Conservation (phyloP, 2,888 invertebrate genomes). For the Pachycephus smyrnensis region DNA sequence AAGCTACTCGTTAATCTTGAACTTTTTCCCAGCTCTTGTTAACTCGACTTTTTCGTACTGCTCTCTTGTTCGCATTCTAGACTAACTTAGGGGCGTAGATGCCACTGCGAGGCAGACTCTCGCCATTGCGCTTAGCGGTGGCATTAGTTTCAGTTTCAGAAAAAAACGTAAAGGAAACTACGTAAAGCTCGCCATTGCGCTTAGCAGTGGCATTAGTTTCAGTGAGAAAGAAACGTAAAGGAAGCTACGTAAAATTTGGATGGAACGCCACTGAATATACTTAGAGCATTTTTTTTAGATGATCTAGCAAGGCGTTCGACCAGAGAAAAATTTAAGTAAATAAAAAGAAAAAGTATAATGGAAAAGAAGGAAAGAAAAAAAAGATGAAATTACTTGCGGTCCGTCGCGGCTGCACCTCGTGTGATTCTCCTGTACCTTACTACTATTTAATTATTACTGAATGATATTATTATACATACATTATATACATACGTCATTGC, state of each 20-base stretch:
- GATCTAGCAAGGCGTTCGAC: conserved; percentile 5
- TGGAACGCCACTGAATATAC: not conserved
- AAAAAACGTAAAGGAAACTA: not conserved
- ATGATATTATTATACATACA: conserved; percentile 26
- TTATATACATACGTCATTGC: conserved; percentile 14
- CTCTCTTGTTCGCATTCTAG: not conserved
- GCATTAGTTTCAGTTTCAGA: not conserved
- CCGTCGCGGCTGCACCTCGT: conserved; percentile 38
- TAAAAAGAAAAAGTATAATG: not conserved
- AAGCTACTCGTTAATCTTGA: not conserved
- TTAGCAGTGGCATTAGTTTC: not conserved
- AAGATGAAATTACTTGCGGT: conserved; percentile 4
- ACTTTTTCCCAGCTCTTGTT: not conserved
- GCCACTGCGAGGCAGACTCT: not conserved
- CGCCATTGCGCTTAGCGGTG: not conserved
- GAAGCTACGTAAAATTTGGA: not conserved
- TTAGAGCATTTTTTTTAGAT: conserved; percentile 4
- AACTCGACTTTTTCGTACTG: not conserved
- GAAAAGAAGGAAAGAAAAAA: not conserved
- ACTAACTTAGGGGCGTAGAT: not conserved
- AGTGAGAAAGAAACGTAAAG: not conserved
- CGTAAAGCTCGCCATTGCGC: not conserved
- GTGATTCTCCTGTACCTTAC: conserved; percentile 62
- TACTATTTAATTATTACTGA: conserved; percentile 41
- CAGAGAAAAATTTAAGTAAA: conserved; percentile 8